A percentile compares a stretch with the other conserved stretches of the same genome.
Conservation (phyloP, 2,888 invertebrate genomes). For the Melanotus villosus region DNA sequence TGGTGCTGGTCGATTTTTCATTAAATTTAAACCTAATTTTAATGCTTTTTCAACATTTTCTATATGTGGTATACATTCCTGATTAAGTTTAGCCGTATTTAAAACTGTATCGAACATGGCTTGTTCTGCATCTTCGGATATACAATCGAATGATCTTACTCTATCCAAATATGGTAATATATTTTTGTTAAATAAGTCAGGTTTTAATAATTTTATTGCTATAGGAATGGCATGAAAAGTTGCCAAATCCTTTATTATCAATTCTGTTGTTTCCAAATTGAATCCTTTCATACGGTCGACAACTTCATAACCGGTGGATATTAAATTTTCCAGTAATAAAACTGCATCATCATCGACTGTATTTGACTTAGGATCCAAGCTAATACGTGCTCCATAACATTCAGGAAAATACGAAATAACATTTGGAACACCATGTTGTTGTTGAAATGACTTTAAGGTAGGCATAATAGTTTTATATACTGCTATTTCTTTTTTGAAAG, state of each 20-base stretch:
- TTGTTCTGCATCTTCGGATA: constrained; percentile 38
- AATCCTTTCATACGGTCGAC: constrained; percentile 68
- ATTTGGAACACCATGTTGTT: constrained; percentile 63
- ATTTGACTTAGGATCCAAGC: constrained; percentile 45
- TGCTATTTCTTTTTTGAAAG: constrained; percentile 70
- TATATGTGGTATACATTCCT: constrained; percentile 44
- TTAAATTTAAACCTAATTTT: constrained; percentile 13
- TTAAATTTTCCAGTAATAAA: constrained; percentile 71
- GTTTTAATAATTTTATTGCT: constrained; percentile 68
- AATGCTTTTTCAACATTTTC: constrained; percentile 38
- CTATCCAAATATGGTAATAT: constrained; percentile 62
- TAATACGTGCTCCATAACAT: constrained; percentile 69
- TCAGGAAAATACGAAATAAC: constrained; percentile 67
- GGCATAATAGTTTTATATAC: constrained; percentile 69
- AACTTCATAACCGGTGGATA: constrained; percentile 66
- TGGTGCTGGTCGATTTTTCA: constrained; percentile 55
- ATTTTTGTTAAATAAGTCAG: constrained; percentile 62
- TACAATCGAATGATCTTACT: constrained; percentile 27
- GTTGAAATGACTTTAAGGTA: constrained; percentile 66
- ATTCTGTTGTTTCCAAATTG: constrained; percentile 67
- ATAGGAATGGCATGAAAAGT: constrained; percentile 71
- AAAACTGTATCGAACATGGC: constrained; percentile 36
- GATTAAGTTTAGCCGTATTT: constrained; percentile 29
- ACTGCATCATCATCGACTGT: constrained; percentile 70
- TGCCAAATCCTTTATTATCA: constrained; percentile 68